phyloP scores from a whole-genome alignment of 2,113 vertebrate species.

The Salvator merianae region DNA sequence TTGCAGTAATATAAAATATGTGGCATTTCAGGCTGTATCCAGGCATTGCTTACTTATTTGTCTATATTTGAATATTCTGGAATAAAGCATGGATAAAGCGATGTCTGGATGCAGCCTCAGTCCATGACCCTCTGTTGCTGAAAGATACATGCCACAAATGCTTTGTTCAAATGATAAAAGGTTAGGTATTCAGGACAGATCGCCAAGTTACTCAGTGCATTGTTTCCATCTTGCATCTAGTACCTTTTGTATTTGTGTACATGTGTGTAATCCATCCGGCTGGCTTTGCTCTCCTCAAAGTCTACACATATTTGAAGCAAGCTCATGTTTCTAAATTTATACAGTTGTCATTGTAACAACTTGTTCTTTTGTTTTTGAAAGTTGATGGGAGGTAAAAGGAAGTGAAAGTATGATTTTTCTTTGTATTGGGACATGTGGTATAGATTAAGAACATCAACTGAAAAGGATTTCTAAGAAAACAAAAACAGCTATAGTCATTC shows the following conservation, averaged over 20 bases:
- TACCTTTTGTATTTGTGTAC: slow-evolving; percentile 12
- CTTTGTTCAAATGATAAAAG: slow-evolving; percentile 54
- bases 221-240: slow-evolving; percentile 59
- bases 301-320: slow-evolving; percentile 39
- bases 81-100: too few relatives aligned
- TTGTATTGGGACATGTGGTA: background rate
- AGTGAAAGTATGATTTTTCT: background rate
- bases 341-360: slow-evolving; percentile 45
- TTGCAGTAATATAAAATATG: slow-evolving; percentile 19
- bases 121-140: slow-evolving; percentile 6
- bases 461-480: background rate
- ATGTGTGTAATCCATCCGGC: slow-evolving; percentile 25
- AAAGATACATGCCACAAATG: slow-evolving; percentile 36
- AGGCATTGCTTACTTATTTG: too few relatives aligned
- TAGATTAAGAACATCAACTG: background rate
- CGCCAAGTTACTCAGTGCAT: slow-evolving; percentile 41
- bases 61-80: too few relatives aligned
- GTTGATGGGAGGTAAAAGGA: slow-evolving; percentile 19
- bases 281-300: slow-evolving; percentile 58
- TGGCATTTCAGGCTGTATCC: too few relatives aligned
- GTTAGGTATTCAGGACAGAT: slow-evolving; percentile 30
- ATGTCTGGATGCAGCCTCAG: too few relatives aligned
- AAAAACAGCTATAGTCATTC: background rate
- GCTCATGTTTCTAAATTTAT: slow-evolving; percentile 55
- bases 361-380: slow-evolving; percentile 49